Evolutionary conservation across 1,140 invertebrate genomes (phyloP).

Genomic region (Batillaria attramentaria): DNA sequence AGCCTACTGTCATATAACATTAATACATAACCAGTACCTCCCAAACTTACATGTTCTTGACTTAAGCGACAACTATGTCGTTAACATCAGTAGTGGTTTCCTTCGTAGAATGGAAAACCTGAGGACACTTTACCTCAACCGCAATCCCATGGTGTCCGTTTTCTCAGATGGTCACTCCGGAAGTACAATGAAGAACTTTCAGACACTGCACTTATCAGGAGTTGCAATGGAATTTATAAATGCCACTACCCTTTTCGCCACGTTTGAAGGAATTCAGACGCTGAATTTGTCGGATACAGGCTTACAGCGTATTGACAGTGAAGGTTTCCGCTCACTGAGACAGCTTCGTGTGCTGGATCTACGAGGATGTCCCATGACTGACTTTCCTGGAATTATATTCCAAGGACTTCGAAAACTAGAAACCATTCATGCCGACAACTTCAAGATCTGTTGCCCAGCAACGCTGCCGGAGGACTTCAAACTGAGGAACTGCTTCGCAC

Average conservation of each 20-base stretch:
- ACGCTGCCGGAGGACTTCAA: too few species aligned
- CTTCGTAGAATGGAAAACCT: not conserved
- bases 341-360: too few species aligned
- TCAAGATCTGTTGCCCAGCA: too few species aligned
- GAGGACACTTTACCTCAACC: not conserved
- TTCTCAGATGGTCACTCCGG: not conserved
- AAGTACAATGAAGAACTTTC: too few species aligned
- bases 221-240: not conserved
- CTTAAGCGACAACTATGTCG: constrained; percentile 22
- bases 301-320: constrained; percentile 19
- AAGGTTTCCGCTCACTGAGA: too few species aligned
- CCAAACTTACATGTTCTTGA: constrained; percentile 30
- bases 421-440: too few species aligned
- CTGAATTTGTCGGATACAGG: constrained; percentile 33
- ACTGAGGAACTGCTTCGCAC: too few species aligned
- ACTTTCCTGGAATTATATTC: too few species aligned
- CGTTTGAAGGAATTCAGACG: constrained; percentile 4
- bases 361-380: too few species aligned
- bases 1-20: not conserved
- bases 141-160: constrained; percentile 3
- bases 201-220: not conserved
- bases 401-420: too few species aligned
- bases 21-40: not conserved
- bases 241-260: not conserved
- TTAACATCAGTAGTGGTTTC: not conserved